These are phyloP conservation scores for Masticophis lateralis DNA, from an alignment of 2,797 vertebrate species.

Conservation along the genomic window DNA sequence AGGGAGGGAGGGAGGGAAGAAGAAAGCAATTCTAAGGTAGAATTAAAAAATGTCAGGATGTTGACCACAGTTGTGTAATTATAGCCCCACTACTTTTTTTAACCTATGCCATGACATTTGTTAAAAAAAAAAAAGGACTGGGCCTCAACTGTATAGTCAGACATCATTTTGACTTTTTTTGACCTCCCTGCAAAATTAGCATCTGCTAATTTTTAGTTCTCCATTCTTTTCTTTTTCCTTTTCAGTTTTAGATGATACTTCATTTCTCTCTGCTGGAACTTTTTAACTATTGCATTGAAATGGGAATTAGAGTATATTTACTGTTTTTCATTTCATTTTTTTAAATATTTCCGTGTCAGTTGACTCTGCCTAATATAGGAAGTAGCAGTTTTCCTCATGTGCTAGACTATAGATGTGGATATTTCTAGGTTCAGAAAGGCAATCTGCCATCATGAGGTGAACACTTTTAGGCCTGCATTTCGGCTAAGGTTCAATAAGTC, in stretches of 20 bases:
- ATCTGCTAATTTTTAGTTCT: neutral
- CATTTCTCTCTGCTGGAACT: neutral
- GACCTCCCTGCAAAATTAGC: neutral
- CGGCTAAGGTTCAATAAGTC: neutral
- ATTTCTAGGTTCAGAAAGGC: neutral
- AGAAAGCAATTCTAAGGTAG: neutral
- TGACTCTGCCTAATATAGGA: neutral
- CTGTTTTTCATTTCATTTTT: neutral
- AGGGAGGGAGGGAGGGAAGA: too few species aligned
- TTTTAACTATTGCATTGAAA: neutral
- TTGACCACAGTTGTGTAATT: neutral
- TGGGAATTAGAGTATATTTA: neutral
- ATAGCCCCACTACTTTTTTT: neutral
- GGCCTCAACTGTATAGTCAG: neutral
- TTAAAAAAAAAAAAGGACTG: neutral
- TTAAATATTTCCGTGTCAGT: neutral
- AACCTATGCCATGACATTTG: neutral
- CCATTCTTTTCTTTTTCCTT: neutral
- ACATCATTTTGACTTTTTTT: neutral
- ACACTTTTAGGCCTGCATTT: neutral
- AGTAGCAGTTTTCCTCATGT: neutral
- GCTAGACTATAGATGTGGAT: neutral
- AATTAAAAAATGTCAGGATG: neutral
- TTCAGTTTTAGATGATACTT: neutral
- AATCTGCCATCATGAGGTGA: neutral